Evolutionary conservation across 2,797 vertebrate species (phyloP).

Genomic region (Nannoperca australis): DNA sequence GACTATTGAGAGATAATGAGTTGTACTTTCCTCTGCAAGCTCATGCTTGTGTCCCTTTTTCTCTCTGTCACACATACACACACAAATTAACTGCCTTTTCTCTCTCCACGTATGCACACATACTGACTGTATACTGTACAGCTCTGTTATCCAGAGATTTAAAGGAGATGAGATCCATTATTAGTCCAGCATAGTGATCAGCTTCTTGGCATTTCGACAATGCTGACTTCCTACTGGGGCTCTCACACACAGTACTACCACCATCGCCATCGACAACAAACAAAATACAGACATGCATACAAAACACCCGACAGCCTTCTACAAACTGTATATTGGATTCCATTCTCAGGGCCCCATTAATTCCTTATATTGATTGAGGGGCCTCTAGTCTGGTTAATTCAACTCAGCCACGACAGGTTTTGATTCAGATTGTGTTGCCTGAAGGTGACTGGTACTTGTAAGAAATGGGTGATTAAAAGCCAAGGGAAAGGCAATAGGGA

Average conservation of each 20-base stretch:
- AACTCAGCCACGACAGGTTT: constrained; percentile 63
- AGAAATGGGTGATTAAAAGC: constrained; percentile 52
- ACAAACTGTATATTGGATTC: constrained; percentile 73
- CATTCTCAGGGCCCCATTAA: constrained; percentile 77
- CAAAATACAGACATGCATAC: constrained; percentile 41
- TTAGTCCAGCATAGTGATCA: constrained; percentile 17
- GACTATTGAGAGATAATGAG: background rate
- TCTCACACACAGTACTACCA: background rate
- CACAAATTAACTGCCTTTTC: background rate
- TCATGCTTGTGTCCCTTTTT: background rate
- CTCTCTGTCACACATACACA: constrained; percentile 1
- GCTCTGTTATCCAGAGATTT: constrained; percentile 19
- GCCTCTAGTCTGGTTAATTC: constrained; percentile 78
- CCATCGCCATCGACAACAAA: constrained; percentile 11
- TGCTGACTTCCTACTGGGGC: constrained; percentile 13
- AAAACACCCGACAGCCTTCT: constrained; percentile 39
- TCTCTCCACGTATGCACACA: background rate
- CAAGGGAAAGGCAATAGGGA: constrained; percentile 1
- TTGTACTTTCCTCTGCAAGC: constrained; percentile 2
- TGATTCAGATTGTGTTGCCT: constrained; percentile 70
- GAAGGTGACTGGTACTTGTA: constrained; percentile 63
- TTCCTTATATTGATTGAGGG: constrained; percentile 78
- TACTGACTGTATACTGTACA: background rate
- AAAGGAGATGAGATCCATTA: constrained; percentile 19
- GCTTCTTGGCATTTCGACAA: background rate